Conservation (phyloP, 1,140 invertebrate species). For the Varroa destructor region DNA sequence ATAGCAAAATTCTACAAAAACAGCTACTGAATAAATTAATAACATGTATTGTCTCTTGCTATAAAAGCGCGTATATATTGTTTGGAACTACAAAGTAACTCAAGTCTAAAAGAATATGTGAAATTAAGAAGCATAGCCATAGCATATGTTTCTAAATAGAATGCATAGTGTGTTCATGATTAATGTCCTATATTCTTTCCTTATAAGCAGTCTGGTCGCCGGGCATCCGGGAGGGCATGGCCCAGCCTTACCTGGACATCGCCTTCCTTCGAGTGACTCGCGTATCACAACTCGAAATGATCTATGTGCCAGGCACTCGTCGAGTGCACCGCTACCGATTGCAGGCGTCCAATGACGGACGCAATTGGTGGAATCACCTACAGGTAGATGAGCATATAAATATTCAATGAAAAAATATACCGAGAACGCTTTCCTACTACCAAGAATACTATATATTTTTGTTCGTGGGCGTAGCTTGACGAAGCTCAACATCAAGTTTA, state of each 20-base stretch:
- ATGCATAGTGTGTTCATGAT: not conserved
- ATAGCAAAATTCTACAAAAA: not conserved
- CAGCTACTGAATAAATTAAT: conserved; percentile 22
- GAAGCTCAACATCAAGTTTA: no score
- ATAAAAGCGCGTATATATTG: no score
- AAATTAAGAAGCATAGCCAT: no score
- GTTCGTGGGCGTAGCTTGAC: no score
- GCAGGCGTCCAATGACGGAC: conserved; percentile 33
- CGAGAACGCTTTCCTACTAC: no score
- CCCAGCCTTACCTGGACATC: conserved; percentile 33
- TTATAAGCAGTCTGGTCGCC: conserved; percentile 33
- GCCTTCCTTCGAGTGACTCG: conserved; percentile 34
- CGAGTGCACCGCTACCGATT: conserved; percentile 32
- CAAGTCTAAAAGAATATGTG: no score
- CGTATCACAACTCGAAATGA: conserved; percentile 32
- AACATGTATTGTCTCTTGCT: no score
- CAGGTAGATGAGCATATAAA: not conserved
- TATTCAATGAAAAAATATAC: no score
- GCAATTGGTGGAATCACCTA: conserved; percentile 31
- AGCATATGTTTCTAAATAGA: no score
- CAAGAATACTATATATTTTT: no score
- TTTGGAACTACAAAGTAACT: no score
- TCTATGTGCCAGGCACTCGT: conserved; percentile 30
- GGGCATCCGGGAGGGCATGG: conserved; percentile 30
- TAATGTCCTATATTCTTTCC: not conserved